These are phyloP conservation scores for Gastracanthus pulcherrimus DNA, from an alignment of 2,888 invertebrate genomes.

Conservation along the genomic window DNA sequence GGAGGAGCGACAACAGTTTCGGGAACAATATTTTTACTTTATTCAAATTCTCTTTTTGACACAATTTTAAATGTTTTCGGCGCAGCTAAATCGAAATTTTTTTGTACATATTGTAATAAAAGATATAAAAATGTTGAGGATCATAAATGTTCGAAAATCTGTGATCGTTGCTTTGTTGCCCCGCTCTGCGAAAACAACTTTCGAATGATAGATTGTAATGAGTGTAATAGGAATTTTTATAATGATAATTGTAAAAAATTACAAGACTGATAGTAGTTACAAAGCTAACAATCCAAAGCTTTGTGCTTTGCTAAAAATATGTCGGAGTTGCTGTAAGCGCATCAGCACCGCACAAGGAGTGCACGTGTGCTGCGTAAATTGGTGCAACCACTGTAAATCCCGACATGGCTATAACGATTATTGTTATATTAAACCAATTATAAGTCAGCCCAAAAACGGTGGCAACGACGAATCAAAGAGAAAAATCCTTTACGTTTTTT, in stretches of 20 bases:
- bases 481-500: too few species aligned
- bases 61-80: too few species aligned
- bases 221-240: background rate
- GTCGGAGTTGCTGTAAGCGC: background rate
- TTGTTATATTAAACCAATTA: too few species aligned
- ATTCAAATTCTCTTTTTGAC: too few species aligned
- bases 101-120: too few species aligned
- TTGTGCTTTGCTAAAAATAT: background rate
- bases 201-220: background rate
- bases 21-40: background rate
- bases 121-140: too few species aligned
- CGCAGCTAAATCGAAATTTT: too few species aligned
- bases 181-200: background rate
- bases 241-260: background rate
- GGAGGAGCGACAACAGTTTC: background rate
- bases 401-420: background rate
- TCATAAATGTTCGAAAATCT: background rate
- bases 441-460: too few species aligned
- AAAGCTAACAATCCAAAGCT: background rate
- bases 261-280: background rate
- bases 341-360: background rate
- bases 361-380: background rate
- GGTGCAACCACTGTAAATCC: background rate
- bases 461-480: too few species aligned
- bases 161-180: background rate